Base-by-base conservation (phyloP, 92 coral and sea anemone genomes). In the Desmophyllum pertusum region DNA sequence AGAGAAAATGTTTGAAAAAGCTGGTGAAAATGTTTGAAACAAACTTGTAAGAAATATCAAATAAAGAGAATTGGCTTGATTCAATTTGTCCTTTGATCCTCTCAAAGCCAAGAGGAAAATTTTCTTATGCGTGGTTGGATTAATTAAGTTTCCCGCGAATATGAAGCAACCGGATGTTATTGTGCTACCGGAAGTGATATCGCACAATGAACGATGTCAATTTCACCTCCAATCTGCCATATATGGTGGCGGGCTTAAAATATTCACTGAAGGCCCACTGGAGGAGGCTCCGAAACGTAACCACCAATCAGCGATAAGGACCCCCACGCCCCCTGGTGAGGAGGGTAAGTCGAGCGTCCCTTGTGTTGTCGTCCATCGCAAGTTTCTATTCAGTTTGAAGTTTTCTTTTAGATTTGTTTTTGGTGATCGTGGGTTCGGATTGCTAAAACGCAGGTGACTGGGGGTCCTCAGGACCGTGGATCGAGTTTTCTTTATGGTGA, bases 341-440 rank as follows among this genome's bases (percentile, higher is more conserved):
- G 99, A 96, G 99, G 99, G 98, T 91, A 96, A 94, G 94, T 96
- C 98, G 98, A 96, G 99, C 99, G 99, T 96, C 99, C n/a, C 94
- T 87, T 94, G 95, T 81, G 92, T 88, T 90, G 98, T 94, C 93
- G 95, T 93, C 98, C 95, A 92, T 92, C 98, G 92, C 84, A 75
- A 89, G 85, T 83, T 76, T 86, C 76, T 71, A 90, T 84, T 91
- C 76, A 85, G 89, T 89, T 92, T 87, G 89, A 83, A 89, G 98
- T 92, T 94, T 94, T 94, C 93, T 74, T 91, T 85, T 71, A 33
- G 77, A 73, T 85, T 87, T 74, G n/a, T n/a, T 84, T 81, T 76
- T 62, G 75, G 84, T 61, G 92, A 93, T 91, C 90, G 91, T 77
- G 77, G 87, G 69, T 78, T 80, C 83, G 74, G 88, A 91, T 93